A percentile compares a stretch with the other conserved stretches of the same genome.
phyloP scores from a whole-genome alignment of 64 coral and sea anemone species.

The Trachythela sp. region DNA sequence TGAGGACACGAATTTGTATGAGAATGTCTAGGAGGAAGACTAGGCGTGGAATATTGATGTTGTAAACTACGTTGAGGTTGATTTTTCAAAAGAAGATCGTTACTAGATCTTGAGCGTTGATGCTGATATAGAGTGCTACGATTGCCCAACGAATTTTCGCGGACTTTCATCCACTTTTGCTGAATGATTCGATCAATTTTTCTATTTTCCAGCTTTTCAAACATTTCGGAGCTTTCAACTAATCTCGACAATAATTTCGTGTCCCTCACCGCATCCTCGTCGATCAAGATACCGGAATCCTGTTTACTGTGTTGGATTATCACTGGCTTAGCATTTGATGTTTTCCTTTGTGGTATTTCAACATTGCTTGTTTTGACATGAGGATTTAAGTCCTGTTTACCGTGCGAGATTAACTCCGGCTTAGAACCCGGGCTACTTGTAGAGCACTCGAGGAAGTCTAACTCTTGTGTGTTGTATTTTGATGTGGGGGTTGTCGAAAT shows the following conservation, averaged over 20 bases:
- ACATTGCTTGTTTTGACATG: background rate
- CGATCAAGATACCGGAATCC: background rate
- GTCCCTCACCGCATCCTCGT: conserved; percentile 3
- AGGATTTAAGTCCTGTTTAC: background rate
- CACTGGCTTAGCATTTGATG: background rate
- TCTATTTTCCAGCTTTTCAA: background rate
- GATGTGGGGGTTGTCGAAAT: background rate
- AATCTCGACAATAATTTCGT: background rate
- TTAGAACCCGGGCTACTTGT: background rate
- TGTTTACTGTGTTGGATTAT: background rate
- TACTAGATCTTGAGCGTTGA: background rate
- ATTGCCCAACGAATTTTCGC: background rate
- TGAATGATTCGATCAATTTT: background rate
- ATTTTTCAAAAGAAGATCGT: background rate
- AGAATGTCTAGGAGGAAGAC: background rate
- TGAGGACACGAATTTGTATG: background rate
- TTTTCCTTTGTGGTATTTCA: background rate
- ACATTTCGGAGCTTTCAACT: background rate
- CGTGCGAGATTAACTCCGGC: background rate
- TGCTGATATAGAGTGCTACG: background rate
- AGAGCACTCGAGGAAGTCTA: no score
- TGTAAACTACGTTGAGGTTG: background rate
- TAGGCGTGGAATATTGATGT: background rate
- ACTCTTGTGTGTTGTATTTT: background rate
- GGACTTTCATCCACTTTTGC: background rate